Percentiles rank a stretch among this genome's conserved stretches.
Evolutionary conservation across 2,113 vertebrate genomes (phyloP).

Genomic region (Phaethon lepturus): DNA sequence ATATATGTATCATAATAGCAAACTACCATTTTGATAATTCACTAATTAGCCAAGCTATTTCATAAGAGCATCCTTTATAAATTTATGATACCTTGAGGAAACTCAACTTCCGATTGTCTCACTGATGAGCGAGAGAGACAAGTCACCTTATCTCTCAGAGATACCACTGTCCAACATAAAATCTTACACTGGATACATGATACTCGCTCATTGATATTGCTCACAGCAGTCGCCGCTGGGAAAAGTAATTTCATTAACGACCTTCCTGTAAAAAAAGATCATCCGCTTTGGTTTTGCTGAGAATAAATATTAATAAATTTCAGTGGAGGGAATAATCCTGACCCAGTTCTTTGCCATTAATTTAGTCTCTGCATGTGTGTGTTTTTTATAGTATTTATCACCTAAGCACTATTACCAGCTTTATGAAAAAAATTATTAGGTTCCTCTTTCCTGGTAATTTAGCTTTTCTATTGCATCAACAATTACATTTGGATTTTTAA

Average conservation of each 20-base stretch:
- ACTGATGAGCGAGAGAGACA: not conserved
- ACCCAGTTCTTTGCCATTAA: constrained; percentile 14
- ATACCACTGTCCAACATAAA: not conserved
- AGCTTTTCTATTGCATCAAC: not conserved
- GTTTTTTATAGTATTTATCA: not conserved
- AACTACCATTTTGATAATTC: not conserved
- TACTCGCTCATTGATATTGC: not conserved
- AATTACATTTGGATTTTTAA: not conserved
- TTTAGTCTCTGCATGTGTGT: not conserved
- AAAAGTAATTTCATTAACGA: constrained; percentile 17
- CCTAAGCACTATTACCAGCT: not conserved
- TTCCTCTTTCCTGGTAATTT: not conserved
- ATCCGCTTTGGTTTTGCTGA: not conserved
- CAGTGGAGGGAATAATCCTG: not conserved
- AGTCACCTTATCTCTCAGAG: not conserved
- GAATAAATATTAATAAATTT: constrained; percentile 11
- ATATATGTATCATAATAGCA: rapidly evolving
- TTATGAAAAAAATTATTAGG: not conserved
- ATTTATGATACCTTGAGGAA: not conserved
- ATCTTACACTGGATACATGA: not conserved
- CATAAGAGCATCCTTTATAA: not conserved
- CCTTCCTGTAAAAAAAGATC: not conserved
- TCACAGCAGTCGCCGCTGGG: not conserved
- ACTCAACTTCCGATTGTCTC: not conserved
- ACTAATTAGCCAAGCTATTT: not conserved